Evolutionary conservation across 2,888 invertebrate species (phyloP), one percentile per base, ranked within the genome.

Genomic region (Drosophila fulvimacula): DNA sequence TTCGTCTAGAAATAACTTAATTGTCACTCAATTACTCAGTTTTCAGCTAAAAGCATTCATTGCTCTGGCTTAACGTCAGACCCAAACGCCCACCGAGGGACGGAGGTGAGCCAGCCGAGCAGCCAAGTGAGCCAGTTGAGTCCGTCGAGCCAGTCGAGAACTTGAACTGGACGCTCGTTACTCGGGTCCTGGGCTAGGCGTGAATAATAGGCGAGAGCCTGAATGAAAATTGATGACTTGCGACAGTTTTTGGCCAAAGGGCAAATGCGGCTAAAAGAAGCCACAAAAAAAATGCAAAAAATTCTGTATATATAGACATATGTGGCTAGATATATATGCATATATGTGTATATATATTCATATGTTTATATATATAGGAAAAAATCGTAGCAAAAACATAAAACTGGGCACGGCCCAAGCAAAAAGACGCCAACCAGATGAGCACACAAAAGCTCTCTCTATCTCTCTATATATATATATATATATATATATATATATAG

Each of bases 21-120:
- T 91, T 91, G 91, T 91, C 91, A 91, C 91, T 90, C 91, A 91
- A 91, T 91, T 91, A 91, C 91, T 91, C 90, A 91, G 90, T 89
- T 91, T 91, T 90, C 90, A 91, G 86, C 86, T 88, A 82, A 84
- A 88, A 88, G 88, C 87, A 82, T 82, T 89, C 82, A 80, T 83
- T 82, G 80, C 79, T 79, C 85, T 81, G 81, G 78, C 74, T 79
- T 78, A 81, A 75, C 80, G 83, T 85, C 80, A 82, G 69, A 49
- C 44, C 60, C 57, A 53, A 68, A 53, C 69, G 69, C 66, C 69
- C 57, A 71, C 49, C 24, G 60, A 27, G 58, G 49, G 48, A 27
- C 32, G 13, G 21, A n/a, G 34, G 44, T 24, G 46, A 27, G 46
- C 9, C 39, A 32, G 19, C 2, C 9, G 32, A 41, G 39, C 17